Evolutionary conservation across 2,888 invertebrate species (phyloP), one percentile per base, ranked within the genome.

Genomic region (Pachliopta kotzebuea): DNA sequence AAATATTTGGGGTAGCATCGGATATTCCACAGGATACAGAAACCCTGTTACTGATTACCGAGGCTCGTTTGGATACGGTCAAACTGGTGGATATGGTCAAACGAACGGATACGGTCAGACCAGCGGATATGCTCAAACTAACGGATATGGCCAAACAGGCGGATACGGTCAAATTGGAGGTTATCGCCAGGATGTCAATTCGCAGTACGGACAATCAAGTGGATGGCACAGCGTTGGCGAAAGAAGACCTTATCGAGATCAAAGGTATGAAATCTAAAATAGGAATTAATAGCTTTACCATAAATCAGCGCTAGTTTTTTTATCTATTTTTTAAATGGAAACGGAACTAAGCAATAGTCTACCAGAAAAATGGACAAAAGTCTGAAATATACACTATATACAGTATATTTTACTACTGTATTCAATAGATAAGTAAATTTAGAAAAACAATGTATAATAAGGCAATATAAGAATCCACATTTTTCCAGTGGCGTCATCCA

Each of bases 191-290:
- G 62, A 68, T 54, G 24, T 66, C 23, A 53, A 50, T 62, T 59
- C 66, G 17, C 69, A 72, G 56, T 71, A 71, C 66, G 80, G 80
- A 0, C 78, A 80, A 63, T 70, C 83, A 3, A 85, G 83, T 50
- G 90, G 90, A 2, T 90, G 90, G 90, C 82, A 83, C 6, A 88
- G 81, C 57, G 88, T 89, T 0, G 87, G 88, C 0, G 88, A 86
- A 57, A 75, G 88, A 52, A 75, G 90, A 63, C 89, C 90, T 18
- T 90, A 90, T 67, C 83, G 91, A 63, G 92, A 92, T 72, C 86
- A 91, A 73, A 91, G 87, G 85, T 88, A 64, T 45, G n/a, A 45
- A n/a, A 11, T 6, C 6, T 45, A 45, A n/a, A 45, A 37, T 37
- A 11, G 11, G 3, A 37, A 2, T 8, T 14, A 8, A 2, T 37